Conservation (phyloP, 2,888 invertebrate species). For the Lobophora halterata region DNA sequence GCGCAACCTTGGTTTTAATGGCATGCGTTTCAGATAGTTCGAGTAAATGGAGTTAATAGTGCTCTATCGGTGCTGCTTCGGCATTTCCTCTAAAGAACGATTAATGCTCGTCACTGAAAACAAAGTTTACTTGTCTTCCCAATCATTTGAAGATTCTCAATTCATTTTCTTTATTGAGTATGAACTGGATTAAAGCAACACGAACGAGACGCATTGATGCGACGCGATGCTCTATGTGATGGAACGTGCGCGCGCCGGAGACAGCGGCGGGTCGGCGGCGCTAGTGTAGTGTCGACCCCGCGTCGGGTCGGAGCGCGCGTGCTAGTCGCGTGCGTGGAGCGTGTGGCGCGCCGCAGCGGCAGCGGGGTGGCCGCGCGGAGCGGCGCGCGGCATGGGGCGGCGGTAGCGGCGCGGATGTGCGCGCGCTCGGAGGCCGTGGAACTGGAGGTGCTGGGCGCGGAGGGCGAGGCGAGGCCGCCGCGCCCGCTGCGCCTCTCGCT, state of each 20-base stretch:
- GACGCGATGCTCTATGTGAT: slow-evolving; percentile 30
- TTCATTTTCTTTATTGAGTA: slow-evolving; percentile 27
- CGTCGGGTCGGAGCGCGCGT: slow-evolving; percentile 59
- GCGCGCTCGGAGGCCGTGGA: slow-evolving; percentile 88
- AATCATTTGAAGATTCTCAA: slow-evolving; percentile 8
- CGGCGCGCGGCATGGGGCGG: slow-evolving; percentile 86
- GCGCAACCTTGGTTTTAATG: too few relatives aligned
- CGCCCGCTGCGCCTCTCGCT: slow-evolving; percentile 85
- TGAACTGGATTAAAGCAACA: slow-evolving; percentile 46
- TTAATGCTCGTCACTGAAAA: neutral
- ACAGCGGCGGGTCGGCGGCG: slow-evolving; percentile 28
- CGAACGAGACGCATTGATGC: slow-evolving; percentile 37
- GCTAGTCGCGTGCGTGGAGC: slow-evolving; percentile 46
- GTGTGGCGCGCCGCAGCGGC: slow-evolving; percentile 39
- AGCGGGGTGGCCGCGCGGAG: slow-evolving; percentile 56
- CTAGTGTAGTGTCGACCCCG: slow-evolving; percentile 42
- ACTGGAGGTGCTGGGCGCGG: slow-evolving; percentile 90
- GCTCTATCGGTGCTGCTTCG: too few relatives aligned
- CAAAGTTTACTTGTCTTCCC: neutral
- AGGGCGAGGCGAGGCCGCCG: slow-evolving; percentile 86
- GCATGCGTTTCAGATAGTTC: too few relatives aligned
- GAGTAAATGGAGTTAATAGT: too few relatives aligned
- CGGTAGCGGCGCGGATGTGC: slow-evolving; percentile 88
- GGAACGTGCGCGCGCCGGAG: slow-evolving; percentile 33
- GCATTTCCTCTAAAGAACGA: too few relatives aligned